Base-by-base conservation (phyloP, 2,113 vertebrate genomes). In the Mastomys natalensis region DNA sequence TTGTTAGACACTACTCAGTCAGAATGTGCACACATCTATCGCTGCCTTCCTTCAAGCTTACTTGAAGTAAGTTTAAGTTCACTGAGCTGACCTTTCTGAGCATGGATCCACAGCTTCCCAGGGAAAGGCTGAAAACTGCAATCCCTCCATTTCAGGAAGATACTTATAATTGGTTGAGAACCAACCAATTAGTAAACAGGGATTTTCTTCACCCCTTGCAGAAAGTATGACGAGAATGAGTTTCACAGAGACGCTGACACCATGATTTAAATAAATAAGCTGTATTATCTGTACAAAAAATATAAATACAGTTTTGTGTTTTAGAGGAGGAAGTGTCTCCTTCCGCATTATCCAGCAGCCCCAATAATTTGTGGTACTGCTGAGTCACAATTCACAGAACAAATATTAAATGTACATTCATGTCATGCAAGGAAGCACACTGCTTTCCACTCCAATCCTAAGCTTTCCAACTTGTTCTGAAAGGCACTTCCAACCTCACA, bases 271-370 rank as follows among this genome's bases (percentile, higher is more conserved):
- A 98, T 98, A 98, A 98, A 98, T 97, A 98, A 98, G 77, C 97
- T 98, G 96, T 98, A 98, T 98, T 98, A 98, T 97, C 97, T 98
- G 98, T 98, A 98, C 98, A 98, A 98, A 98, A 98, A 74, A 98
- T 97, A 98, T 98, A 98, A 98, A 98, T 98, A 98, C 97, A 98
- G 95, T 62, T 95, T 98, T 97, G 88, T 97, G 97, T 98, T 98
- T 98, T 98, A 97, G 95, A 98, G 98, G 93, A 98, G 97, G 80
- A 94, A 97, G 95, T 97, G 82, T 73, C 21, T 97, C 96, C 92
- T 98, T 97, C 97, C 95, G 97, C 97, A 98, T 97, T 96, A 98
- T 66, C 95, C 95, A 98, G 90, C 87, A 98, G 97, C 90, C 90
- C 37, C 88, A 74, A 78, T 94, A 91, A 84, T 95, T 45, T 96